Conservation (phyloP, 2,888 invertebrate species). For the Buathra laborator region DNA sequence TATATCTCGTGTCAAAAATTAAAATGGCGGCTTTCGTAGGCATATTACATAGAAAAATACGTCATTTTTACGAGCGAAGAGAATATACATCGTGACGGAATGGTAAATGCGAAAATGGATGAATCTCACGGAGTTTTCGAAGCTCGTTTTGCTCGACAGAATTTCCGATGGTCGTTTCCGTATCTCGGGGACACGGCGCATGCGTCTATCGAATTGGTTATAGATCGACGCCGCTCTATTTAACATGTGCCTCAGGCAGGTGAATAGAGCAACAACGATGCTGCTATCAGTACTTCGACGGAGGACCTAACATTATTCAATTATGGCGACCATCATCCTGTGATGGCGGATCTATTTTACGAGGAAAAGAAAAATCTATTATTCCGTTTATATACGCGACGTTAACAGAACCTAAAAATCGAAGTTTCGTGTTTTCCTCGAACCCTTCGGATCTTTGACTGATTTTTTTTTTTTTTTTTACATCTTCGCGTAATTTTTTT, state of each 20-base stretch:
- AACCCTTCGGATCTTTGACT: slow-evolving; percentile 1
- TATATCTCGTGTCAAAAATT: no score
- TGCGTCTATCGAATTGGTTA: slow-evolving; percentile 68
- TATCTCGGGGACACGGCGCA: slow-evolving; percentile 56
- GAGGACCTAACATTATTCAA: slow-evolving; percentile 6
- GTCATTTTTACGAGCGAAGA: neutral
- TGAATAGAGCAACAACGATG: slow-evolving; percentile 22
- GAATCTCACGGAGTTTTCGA: neutral
- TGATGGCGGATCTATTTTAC: no score
- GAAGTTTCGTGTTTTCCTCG: neutral
- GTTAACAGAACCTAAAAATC: no score
- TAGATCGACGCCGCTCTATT: slow-evolving; percentile 70
- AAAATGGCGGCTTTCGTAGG: no score
- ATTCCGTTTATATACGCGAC: no score
- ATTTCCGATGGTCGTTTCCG: slow-evolving; percentile 30
- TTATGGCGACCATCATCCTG: neutral
- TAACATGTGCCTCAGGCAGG: slow-evolving; percentile 47
- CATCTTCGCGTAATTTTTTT: slow-evolving; percentile 6
- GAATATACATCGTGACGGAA: neutral
- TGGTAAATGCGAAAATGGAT: neutral
- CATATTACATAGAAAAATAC: no score
- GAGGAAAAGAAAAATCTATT: no score
- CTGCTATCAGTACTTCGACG: neutral
- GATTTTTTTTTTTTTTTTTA: slow-evolving; percentile 19
- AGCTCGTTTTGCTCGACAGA: slow-evolving; percentile 1